Evolutionary conservation across 1,140 invertebrate species (phyloP).

Genomic region (Chionoecetes opilio): DNA sequence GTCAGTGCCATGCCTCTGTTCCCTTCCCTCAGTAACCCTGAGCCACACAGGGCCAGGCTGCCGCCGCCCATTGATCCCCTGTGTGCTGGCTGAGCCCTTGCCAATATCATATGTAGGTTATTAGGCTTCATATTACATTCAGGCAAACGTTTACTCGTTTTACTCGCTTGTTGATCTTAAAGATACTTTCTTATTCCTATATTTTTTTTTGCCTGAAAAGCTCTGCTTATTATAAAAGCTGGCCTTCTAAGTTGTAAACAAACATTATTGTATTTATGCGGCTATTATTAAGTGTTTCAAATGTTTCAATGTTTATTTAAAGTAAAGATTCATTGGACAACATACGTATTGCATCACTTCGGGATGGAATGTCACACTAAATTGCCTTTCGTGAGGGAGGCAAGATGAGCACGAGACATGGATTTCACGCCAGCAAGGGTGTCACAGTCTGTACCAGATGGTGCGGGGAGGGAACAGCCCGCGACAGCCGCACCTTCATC

Average conservation of each 20-base stretch:
- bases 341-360: neutral
- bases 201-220: too few relatives aligned
- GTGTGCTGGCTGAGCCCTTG: neutral
- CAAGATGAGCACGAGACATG: neutral
- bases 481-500: neutral
- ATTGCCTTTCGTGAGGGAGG: neutral
- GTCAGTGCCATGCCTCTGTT: neutral
- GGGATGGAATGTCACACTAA: neutral
- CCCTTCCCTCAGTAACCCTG: neutral
- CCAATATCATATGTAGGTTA: neutral
- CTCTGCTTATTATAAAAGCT: too few relatives aligned
- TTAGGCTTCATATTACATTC: too few relatives aligned
- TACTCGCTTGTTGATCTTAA: too few relatives aligned
- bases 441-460: neutral
- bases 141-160: too few relatives aligned
- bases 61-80: neutral
- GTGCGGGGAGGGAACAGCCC: neutral
- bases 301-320: too few relatives aligned
- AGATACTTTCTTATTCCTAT: too few relatives aligned
- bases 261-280: too few relatives aligned
- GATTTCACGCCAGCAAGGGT: neutral
- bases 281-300: too few relatives aligned
- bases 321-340: neutral
- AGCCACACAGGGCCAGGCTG: neutral
- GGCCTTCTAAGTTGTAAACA: too few relatives aligned